Base-by-base conservation (phyloP, 2,113 vertebrate genomes). In the Fukomys damarensis region DNA sequence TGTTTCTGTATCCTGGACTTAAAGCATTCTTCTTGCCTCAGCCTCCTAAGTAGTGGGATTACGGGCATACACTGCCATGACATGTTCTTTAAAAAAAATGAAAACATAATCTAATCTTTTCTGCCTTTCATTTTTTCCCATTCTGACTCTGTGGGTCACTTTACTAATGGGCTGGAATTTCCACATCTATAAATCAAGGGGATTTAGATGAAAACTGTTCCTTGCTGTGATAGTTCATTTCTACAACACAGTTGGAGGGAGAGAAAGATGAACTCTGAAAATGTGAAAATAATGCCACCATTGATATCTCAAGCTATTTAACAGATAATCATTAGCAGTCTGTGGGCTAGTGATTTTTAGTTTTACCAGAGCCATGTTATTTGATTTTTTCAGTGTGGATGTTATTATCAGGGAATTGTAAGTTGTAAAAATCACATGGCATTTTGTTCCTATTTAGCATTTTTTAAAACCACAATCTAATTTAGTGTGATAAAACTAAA, bases 171-270 rank as follows among this genome's bases (percentile, higher is more conserved):
- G 22, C 49, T 52, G 61, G 43, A 82, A 54, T 86, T 54, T 76
- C 52, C 86, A 30, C 61, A 79, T 80, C 9, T 72, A 3, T 58
- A 58, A 86, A 70, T 89, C 32, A 19, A 63, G 4, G 83, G 26
- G 13, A 58, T 93, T 93, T 56, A 43, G 56, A 46, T 93, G 80
- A 80, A 65, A 52, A 38, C 77, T 89, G 17, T 86, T 95, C 30
- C 32, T 86, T 88, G 2, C 56, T 88, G 2, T 85, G 65, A 30
- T 84, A 61, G 26, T 95, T 88, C 7, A 46, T 76, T 65, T 22
- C 65, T 93, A 24, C 14, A 90, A 7, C 56, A 94, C 32, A 52
- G 41, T 74, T 88, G 86, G 81, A 90, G 58, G 54, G 43, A 32
- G 54, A 93, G 59, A 93, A 89, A 89, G 26, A 58, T 7, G 6